Evolutionary conservation across 2,888 invertebrate genomes (phyloP), one percentile per base, ranked within the genome.

Genomic region (Ethmia dodecea): DNA sequence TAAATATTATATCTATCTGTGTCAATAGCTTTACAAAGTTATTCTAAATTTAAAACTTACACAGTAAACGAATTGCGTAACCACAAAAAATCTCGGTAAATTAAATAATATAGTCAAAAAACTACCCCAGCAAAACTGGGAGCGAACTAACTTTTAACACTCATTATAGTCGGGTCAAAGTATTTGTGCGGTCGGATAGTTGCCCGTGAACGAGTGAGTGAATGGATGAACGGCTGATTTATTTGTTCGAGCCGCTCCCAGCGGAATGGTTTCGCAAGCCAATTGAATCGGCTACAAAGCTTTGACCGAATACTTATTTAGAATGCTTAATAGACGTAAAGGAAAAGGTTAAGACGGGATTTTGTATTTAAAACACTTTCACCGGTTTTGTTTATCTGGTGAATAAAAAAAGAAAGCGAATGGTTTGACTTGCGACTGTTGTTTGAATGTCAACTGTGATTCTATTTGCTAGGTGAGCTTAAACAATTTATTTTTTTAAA

Each of bases 221-320:
- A 49, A 44, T 49, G 56, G 60, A 45, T 66, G 73, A 72, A 56
- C 60, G 60, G 49, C 58, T 69, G 70, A 71, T 67, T 72, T 73
- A 73, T 74, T 74, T 67, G 68, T 61, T 56, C 55, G 50, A 52
- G 42, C 55, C 60, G 52, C 48, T 61, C 57, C 56, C 63, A 18
- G 41, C 43, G 61, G 70, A 60, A 61, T 58, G 67, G 58, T 54
- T 49, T 50, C 49, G 42, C 47, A 47, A 65, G 60, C 67, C 69
- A 70, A 72, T 72, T 64, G 71, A 57, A 60, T 63, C 60, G 55
- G 62, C 63, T 51, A 70, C 70, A 73, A 72, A 71, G 77, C 73
- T 69, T 72, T 68, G 70, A 66, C 60, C 59, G 60, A 57, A 47
- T 60, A 59, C 68, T 60, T 71, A 70, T 74, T 75, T 70, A 60